Evolutionary conservation across 1,140 invertebrate genomes (phyloP).

Genomic region (Apocrypta bakeri): DNA sequence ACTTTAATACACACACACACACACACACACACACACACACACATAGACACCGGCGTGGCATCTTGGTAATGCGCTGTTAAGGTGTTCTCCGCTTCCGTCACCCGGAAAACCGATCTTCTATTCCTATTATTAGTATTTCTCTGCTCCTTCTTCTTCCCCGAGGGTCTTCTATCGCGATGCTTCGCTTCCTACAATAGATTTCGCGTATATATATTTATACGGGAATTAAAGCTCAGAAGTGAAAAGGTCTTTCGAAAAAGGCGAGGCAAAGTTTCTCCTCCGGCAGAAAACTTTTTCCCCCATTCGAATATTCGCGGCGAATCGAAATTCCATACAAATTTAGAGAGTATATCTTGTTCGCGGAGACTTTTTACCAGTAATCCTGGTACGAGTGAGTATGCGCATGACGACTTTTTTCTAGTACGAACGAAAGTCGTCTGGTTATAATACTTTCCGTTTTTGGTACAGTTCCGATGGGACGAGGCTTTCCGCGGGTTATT

Average conservation of each 20-base stretch:
- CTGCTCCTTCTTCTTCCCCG: not conserved
- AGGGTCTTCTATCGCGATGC: too few relatives aligned
- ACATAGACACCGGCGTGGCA: not conserved
- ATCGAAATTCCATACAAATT: not conserved
- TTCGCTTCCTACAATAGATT: too few relatives aligned
- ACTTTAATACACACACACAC: conserved; percentile 40
- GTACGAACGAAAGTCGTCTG: conserved; percentile 31
- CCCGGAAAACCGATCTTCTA: conserved; percentile 29
- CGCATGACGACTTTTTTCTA: not conserved
- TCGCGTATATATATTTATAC: too few relatives aligned
- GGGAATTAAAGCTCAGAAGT: too few relatives aligned
- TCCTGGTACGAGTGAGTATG: not conserved
- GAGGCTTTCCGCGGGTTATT: not conserved
- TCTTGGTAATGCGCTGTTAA: not conserved
- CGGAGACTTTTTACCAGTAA: not conserved
- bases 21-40: too few relatives aligned
- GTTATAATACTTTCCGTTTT: conserved; percentile 45
- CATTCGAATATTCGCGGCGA: too few relatives aligned
- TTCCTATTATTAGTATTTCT: not conserved
- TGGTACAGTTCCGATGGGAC: not conserved
- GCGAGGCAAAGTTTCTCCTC: too few relatives aligned
- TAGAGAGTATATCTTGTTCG: conserved; percentile 24
- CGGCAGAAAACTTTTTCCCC: too few relatives aligned
- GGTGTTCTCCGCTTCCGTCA: not conserved
- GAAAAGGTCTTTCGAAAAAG: too few relatives aligned